Base-by-base conservation (phyloP, 2,888 invertebrate genomes). In the Cephus pulcher region DNA sequence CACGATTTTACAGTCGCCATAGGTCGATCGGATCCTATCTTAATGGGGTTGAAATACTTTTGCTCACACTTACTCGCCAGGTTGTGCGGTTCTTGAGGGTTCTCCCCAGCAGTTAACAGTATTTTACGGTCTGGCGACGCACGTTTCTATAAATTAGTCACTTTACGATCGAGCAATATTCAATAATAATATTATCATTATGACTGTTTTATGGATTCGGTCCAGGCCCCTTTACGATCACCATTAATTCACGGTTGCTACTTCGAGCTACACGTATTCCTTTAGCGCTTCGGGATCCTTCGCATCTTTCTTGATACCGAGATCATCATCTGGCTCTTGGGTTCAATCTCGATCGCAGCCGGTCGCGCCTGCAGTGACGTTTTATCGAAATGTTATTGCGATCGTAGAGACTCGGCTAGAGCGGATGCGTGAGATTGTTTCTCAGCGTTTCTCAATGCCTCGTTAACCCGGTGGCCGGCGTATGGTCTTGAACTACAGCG, bases 141-240 rank as follows among this genome's bases (percentile, higher is more conserved):
- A 56, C 81, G 73, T 80, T 85, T 82, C 85, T 79, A 85, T 87
- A 87, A 88, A 84, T 87, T 81, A 81, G 76, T 74, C 76, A 40
- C 78, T 87, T 87, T 85, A 87, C 85, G 87, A 82, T 84, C 84
- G 79, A 79, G 76, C 80, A 83, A 84, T 84, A 85, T 85, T 86
- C 84, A 84, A 86, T 88, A 86, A 86, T 83, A 87, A 86, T 81
- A 76, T 82, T 85, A 87, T 86, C 85, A 83, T 86, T 83, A 84
- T 78, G 79, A 76, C 82, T 80, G 84, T 86, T 89, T 88, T 86
- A 86, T 85, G 82, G 83, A 86, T 84, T 85, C 83, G 80, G 40
- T 69, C 76, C 74, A 69, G 79, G 73, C 76, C 79, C 82, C 80
- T 85, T 86, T 85, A 86, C 82, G 82, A 77, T 76, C 69, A 75